A percentile compares a stretch with the other conserved stretches of the same genome.
These are phyloP conservation scores for Rhabdomys pumilio DNA, from an alignment of 2,797 vertebrate genomes.

Conservation along the genomic window DNA sequence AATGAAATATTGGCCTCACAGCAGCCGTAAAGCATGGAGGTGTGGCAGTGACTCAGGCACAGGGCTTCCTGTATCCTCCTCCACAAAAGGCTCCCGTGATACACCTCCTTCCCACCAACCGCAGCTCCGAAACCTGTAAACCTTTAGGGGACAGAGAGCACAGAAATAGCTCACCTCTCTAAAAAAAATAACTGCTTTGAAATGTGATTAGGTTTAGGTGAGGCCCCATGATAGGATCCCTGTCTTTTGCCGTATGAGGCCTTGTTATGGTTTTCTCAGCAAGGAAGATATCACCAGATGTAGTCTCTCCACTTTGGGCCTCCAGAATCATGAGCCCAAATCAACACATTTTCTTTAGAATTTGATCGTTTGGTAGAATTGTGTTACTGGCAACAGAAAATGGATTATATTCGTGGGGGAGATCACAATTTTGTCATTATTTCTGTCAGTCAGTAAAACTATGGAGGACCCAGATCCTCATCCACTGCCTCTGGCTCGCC, in stretches of 20 bases:
- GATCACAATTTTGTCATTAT: background rate
- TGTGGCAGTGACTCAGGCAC: background rate
- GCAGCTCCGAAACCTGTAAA: background rate
- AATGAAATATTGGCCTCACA: background rate
- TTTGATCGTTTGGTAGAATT: background rate
- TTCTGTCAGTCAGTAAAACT: background rate
- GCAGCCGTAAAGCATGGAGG: background rate
- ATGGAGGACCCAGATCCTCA: background rate
- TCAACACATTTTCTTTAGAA: background rate
- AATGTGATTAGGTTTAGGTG: background rate
- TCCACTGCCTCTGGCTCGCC: background rate
- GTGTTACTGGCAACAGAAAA: background rate
- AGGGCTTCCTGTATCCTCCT: background rate
- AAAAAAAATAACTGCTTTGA: background rate
- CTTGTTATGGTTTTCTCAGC: background rate
- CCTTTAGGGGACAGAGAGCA: background rate
- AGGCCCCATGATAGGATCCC: background rate
- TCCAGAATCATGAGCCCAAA: background rate
- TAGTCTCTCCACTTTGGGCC: background rate
- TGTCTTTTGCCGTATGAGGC: background rate
- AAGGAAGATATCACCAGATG: background rate
- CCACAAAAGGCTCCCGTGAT: background rate
- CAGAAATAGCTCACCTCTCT: background rate
- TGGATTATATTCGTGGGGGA: background rate
- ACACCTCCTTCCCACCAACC: background rate